A percentile compares a stretch with the other conserved stretches of the same genome.
phyloP scores from a whole-genome alignment of 2,888 invertebrate species.

The Scaptomyza reducta region DNA sequence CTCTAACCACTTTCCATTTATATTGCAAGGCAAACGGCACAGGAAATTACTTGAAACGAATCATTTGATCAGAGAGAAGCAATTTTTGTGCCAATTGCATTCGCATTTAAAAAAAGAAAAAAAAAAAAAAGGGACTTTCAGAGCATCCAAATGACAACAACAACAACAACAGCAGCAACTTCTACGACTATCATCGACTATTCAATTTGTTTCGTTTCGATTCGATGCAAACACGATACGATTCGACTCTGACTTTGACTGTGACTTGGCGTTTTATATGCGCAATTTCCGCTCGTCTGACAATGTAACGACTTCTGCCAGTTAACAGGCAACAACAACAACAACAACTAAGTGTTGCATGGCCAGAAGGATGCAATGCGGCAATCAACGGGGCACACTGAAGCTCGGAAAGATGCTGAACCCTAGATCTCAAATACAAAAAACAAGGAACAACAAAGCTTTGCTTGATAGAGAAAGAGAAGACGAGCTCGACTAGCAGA shows the following conservation, averaged over 20 bases:
- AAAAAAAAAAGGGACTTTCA: constrained; percentile 2
- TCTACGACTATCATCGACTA: constrained; percentile 20
- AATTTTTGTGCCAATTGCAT: constrained; percentile 64
- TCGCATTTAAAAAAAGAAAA: constrained; percentile 9
- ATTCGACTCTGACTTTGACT: constrained; percentile 33
- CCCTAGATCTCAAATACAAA: constrained; percentile 13
- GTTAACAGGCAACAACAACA: constrained; percentile 37
- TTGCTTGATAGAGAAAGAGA: background rate
- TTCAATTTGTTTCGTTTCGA: constrained; percentile 31
- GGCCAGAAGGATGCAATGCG: constrained; percentile 31
- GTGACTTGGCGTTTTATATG: constrained; percentile 64
- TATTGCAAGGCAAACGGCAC: constrained; percentile 36
- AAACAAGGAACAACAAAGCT: background rate
- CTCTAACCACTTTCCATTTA: constrained; percentile 21
- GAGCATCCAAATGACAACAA: constrained; percentile 33
- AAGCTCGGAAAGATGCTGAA: constrained; percentile 18
- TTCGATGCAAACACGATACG: constrained; percentile 35
- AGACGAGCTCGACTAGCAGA: background rate
- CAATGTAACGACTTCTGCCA: constrained; percentile 73
- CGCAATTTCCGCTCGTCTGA: constrained; percentile 68
- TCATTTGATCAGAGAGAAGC: constrained; percentile 63
- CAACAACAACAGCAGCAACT: constrained; percentile 7
- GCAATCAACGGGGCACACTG: constrained; percentile 27
- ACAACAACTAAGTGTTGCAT: constrained; percentile 19
- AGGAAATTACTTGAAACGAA: constrained; percentile 70